phyloP scores from a whole-genome alignment of 1,140 invertebrate species.

The Campodea augens region DNA sequence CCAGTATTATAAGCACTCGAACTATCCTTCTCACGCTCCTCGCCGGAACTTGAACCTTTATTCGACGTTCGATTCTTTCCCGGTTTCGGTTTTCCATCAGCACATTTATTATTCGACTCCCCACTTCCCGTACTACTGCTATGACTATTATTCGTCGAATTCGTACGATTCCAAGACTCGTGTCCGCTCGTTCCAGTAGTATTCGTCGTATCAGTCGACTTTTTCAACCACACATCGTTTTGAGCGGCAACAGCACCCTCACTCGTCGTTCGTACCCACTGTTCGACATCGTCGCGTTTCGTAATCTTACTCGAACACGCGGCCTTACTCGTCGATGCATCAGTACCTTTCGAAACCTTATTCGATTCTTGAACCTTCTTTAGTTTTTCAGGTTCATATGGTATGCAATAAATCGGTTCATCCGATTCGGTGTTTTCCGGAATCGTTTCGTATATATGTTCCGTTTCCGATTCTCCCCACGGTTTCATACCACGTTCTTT shows the following conservation, averaged over 20 bases:
- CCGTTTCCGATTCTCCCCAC: slow-evolving; percentile 22
- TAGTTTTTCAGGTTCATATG: slow-evolving; percentile 30
- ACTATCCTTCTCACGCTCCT: slow-evolving; percentile 35
- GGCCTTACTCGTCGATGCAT: too few relatives aligned
- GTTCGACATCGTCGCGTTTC: slow-evolving; percentile 10
- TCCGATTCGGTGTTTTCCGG: slow-evolving; percentile 35
- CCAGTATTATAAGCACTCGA: slow-evolving; percentile 61
- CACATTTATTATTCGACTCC: slow-evolving; percentile 14
- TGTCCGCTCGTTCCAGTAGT: slow-evolving; percentile 1
- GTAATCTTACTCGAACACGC: too few relatives aligned
- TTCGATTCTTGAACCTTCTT: slow-evolving; percentile 17
- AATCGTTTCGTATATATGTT: slow-evolving; percentile 49
- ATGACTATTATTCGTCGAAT: slow-evolving; percentile 10
- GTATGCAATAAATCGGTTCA: slow-evolving; percentile 43
- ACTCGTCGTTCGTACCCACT: slow-evolving; percentile 9
- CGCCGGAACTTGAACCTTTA: slow-evolving; percentile 20
- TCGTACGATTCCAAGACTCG: slow-evolving; percentile 14
- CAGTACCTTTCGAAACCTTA: too few relatives aligned
- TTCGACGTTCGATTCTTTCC: slow-evolving; percentile 16
- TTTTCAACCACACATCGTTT: too few relatives aligned
- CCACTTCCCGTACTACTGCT: slow-evolving; percentile 7
- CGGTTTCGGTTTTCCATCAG: slow-evolving; percentile 10
- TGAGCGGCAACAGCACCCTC: too few relatives aligned
- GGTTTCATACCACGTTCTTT: slow-evolving; percentile 8
- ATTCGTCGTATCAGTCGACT: too few relatives aligned